Evolutionary conservation across 2,113 vertebrate genomes (phyloP).

Genomic region (Pelobates fuscus): DNA sequence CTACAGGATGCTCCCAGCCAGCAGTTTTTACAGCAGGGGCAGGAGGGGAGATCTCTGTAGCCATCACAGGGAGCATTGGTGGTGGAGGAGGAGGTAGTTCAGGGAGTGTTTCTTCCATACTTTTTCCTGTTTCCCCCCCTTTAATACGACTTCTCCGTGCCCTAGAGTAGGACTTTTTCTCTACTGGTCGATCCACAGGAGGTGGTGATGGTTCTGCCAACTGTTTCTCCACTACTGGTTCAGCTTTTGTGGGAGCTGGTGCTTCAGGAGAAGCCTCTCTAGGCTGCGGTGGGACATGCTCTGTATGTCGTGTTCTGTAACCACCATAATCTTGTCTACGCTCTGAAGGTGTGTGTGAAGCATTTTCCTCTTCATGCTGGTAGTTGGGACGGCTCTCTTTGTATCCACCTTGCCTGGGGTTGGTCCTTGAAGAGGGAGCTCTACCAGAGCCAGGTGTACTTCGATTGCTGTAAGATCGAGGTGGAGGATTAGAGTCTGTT

Average conservation of each 20-base stretch:
- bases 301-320: constrained; percentile 61
- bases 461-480: constrained; percentile 69
- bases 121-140: constrained; percentile 80
- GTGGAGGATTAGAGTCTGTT: constrained; percentile 53
- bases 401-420: constrained; percentile 67
- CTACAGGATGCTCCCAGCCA: constrained; percentile 64
- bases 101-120: constrained; percentile 53
- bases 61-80: constrained; percentile 56
- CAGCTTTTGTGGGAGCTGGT: constrained; percentile 61
- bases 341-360: constrained; percentile 58
- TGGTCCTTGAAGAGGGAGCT: constrained; percentile 64
- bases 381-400: constrained; percentile 69
- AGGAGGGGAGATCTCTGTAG: constrained; percentile 57
- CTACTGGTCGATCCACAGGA: constrained; percentile 78
- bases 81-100: constrained; percentile 71
- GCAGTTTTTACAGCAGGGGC: constrained; percentile 62
- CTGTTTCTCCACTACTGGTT: constrained; percentile 38
- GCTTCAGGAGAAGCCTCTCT: constrained; percentile 44
- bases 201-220: constrained; percentile 53
- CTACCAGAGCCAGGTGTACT: constrained; percentile 61
- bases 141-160: constrained; percentile 88
- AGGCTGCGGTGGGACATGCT: constrained; percentile 53
- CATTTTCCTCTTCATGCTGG: constrained; percentile 51
- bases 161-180: constrained; percentile 92
- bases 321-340: constrained; percentile 58